phyloP scores from a whole-genome alignment of 2,797 vertebrate genomes.

The Megalops cyprinoides region DNA sequence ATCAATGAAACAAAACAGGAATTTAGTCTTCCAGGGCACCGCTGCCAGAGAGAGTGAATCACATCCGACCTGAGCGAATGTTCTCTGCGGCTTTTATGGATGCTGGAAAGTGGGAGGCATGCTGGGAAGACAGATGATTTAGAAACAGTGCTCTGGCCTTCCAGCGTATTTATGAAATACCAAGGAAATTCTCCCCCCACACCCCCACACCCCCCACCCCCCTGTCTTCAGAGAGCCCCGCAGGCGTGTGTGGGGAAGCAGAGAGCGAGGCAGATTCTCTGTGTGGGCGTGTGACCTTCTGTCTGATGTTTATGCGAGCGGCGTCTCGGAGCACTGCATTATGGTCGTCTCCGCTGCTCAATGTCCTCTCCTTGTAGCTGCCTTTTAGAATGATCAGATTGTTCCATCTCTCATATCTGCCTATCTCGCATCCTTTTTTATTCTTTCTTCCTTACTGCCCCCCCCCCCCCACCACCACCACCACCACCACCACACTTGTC shows the following conservation, averaged over 20 bases:
- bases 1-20: conserved; percentile 13
- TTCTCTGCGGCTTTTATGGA: not conserved
- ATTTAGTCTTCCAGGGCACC: not conserved
- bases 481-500: conserved; percentile 13
- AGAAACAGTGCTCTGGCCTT: not conserved
- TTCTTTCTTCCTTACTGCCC: not conserved
- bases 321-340: conserved; percentile 25
- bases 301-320: conserved; percentile 38
- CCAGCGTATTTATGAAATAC: not conserved
- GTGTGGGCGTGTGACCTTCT: not conserved
- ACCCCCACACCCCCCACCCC: no score
- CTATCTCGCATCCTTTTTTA: not conserved
- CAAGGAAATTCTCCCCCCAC: not conserved
- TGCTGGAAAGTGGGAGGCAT: not conserved
- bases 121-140: not conserved
- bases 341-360: not conserved
- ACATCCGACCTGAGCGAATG: not conserved
- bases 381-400: conserved; percentile 40
- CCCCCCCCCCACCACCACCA: not conserved
- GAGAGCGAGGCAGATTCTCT: not conserved
- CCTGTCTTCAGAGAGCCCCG: no score
- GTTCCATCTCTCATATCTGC: conserved; percentile 21
- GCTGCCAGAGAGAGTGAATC: not conserved
- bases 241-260: not conserved
- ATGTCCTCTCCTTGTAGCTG: conserved; percentile 16